Conservation (phyloP, 2,113 vertebrate species). For the Salminus brasiliensis region DNA sequence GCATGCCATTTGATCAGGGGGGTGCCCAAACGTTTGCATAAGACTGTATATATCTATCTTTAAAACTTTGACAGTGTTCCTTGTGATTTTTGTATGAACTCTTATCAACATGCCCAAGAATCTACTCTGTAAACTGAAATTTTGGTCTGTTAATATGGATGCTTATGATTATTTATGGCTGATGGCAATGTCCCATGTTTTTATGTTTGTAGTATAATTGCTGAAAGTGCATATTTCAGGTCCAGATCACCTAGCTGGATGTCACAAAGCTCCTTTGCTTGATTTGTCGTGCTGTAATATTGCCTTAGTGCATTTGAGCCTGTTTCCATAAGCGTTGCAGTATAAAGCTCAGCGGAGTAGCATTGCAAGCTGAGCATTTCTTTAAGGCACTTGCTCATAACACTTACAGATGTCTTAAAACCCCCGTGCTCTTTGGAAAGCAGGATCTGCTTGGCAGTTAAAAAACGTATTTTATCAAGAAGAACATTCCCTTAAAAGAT, state of each 20-base stretch:
- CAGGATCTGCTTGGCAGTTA: conserved; percentile 1
- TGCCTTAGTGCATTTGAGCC: background rate
- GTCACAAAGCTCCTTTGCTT: background rate
- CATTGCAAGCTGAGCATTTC: background rate
- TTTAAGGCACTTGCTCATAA: background rate
- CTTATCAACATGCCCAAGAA: background rate
- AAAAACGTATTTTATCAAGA: conserved; percentile 12
- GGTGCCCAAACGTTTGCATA: no score
- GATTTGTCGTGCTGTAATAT: background rate
- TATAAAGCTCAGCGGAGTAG: background rate
- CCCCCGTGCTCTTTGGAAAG: background rate
- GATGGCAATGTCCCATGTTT: background rate
- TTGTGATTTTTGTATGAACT: conserved; percentile 51
- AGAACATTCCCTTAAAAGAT: conserved; percentile 1
- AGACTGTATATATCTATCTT: conserved; percentile 21
- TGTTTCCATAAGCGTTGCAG: background rate
- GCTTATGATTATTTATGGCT: conserved; percentile 10
- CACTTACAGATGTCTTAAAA: background rate
- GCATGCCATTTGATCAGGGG: no score
- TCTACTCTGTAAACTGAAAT: background rate
- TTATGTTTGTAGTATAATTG: background rate
- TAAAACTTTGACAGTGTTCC: conserved; percentile 15
- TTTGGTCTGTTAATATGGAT: background rate
- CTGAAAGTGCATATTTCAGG: background rate
- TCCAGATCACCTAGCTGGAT: background rate